Percentiles rank a stretch among this genome's conserved stretches.
phyloP scores from a whole-genome alignment of 2,113 vertebrate species.

The Hippoglossus stenolepis region DNA sequence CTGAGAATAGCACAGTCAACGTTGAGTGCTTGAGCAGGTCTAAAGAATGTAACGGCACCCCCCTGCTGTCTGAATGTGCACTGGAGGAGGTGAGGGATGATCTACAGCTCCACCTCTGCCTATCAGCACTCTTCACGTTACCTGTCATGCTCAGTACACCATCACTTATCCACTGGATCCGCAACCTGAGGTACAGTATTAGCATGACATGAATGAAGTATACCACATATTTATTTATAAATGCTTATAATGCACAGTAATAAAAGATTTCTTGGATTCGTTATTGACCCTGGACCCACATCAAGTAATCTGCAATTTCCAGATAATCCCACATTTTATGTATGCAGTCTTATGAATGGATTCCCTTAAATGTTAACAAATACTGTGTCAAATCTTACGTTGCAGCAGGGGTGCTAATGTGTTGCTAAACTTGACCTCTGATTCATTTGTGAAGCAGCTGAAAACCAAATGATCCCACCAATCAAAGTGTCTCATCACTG shows the following conservation, averaged over 20 bases:
- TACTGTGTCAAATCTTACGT: not conserved
- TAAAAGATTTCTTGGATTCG: not conserved
- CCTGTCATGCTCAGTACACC: slow-evolving; percentile 88
- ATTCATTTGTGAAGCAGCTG: not conserved
- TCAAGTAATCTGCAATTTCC: not conserved
- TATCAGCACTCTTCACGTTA: slow-evolving; percentile 86
- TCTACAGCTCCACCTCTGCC: slow-evolving; percentile 88
- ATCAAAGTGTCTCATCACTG: too few relatives aligned
- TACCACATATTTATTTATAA: not conserved
- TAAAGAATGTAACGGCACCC: slow-evolving; percentile 58
- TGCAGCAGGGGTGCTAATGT: not conserved
- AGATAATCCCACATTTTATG: not conserved
- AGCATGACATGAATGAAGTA: not conserved
- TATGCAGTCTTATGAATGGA: not conserved
- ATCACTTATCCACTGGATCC: slow-evolving; percentile 92
- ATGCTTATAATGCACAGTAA: not conserved
- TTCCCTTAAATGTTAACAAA: not conserved
- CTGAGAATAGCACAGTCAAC: slow-evolving; percentile 50
- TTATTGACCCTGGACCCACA: not conserved
- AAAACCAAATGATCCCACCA: not conserved
- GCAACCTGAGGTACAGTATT: slow-evolving; percentile 89
- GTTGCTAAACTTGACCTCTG: not conserved
- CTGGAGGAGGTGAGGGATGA: slow-evolving; percentile 83
- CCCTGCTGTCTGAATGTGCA: slow-evolving; percentile 67
- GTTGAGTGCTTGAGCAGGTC: not conserved